Evolutionary conservation across 2,888 invertebrate species (phyloP).

Genomic region (Lochmaea capreae): DNA sequence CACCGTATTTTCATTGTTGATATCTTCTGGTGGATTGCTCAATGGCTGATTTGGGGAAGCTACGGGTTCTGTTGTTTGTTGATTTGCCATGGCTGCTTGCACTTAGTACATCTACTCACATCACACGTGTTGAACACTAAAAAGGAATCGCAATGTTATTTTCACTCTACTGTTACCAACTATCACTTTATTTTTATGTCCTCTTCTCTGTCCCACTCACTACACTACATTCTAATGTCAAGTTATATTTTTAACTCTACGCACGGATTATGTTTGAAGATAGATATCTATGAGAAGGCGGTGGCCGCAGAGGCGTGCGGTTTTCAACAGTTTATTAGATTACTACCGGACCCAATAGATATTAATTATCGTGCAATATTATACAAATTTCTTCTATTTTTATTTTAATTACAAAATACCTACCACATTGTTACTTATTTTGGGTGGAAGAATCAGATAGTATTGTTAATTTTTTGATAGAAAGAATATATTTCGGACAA

Average conservation of each 20-base stretch:
- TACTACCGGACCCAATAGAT: no score
- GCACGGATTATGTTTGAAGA: constrained; percentile 14
- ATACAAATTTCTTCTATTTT: no score
- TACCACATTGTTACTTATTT: no score
- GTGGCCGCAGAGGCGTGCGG: constrained; percentile 8
- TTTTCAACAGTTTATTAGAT: no score
- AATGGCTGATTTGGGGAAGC: constrained; percentile 33
- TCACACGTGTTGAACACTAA: constrained; percentile 23
- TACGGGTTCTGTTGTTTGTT: constrained; percentile 32
- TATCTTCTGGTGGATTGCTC: constrained; percentile 21
- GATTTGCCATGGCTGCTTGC: constrained; percentile 37
- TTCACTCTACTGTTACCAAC: constrained; percentile 26
- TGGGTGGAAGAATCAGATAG: no score
- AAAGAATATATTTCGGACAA: no score
- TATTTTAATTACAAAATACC: no score
- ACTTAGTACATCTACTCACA: constrained; percentile 26
- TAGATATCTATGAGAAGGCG: not conserved
- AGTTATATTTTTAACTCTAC: constrained; percentile 31
- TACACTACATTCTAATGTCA: constrained; percentile 28
- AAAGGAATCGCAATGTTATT: constrained; percentile 16
- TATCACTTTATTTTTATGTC: not conserved
- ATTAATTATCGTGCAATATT: no score
- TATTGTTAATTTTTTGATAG: no score
- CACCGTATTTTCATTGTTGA: constrained; percentile 12
- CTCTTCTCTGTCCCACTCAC: constrained; percentile 2